Base-by-base conservation (phyloP, 2,888 invertebrate genomes). In the Tigriopus californicus region DNA sequence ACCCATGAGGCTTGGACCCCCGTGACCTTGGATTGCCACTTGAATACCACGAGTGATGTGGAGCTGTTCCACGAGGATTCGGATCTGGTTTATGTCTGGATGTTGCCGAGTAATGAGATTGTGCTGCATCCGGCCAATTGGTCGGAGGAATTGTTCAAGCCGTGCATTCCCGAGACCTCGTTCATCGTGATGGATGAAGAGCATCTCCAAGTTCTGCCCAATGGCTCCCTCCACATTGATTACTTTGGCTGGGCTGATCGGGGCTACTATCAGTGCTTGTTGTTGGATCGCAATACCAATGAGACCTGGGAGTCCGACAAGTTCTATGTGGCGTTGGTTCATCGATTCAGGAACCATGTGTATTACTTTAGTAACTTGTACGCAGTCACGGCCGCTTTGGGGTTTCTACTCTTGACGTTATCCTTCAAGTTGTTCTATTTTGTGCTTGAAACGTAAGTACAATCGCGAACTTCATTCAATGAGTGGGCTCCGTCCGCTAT, bases 231-330 rank as follows among this genome's bases (percentile, higher is more conserved):
- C 60, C 78, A 79, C 65, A 81, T 91, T 63, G 78, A 85, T 64
- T 80, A 81, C 67, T 69, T 75, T 11, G 66, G 69, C 11, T 65
- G 71, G n/a, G 64, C 64, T 2, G 89, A 90, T 72, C 83, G 84
- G 65, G 91, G 91, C 58, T 74, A 79, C 33, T 94, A 92, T 73
- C 78, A 80, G 62, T 94, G 92, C 70, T 81, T 82, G 68, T 90
- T 86, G 47, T 79, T 82, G 66, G 91, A 91, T 73, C 81, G 86
- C 15, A 76, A 84, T 63, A 33, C 33, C 33, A 33, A 33, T 33
- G 84, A 83, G 58, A 89, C 88, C 70, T 33, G 72, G 82, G 56
- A 46, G 25, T n/a, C 12, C 1, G 12, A 18, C 20, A 5, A 44
- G 12, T 75, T 90, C 60, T 82, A 83, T 69, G 82, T 92, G 69